Conservation (phyloP, 2,888 invertebrate genomes). For the Cheilosia vulpina region DNA sequence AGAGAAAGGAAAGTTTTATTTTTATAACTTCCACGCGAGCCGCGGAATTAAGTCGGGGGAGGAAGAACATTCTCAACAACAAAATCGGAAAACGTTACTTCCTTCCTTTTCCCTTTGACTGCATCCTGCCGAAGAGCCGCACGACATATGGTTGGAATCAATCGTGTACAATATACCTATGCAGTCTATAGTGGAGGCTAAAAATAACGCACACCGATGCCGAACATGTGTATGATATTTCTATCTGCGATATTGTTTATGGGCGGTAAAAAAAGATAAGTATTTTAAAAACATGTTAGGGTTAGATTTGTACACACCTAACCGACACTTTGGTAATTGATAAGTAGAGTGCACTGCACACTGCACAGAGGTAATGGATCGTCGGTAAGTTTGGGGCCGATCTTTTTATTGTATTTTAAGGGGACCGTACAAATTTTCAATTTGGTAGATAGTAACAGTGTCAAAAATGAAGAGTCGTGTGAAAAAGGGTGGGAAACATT, state of each 20-base stretch:
- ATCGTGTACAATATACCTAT: neutral
- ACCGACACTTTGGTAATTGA: neutral
- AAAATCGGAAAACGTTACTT: conserved; percentile 52
- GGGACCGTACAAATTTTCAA: too few species aligned
- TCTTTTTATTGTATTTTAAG: too few species aligned
- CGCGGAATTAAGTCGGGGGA: conserved; percentile 23
- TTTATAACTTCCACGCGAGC: conserved; percentile 46
- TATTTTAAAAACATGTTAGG: neutral
- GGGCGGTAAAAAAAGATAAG: neutral
- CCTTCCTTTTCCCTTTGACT: conserved; percentile 40
- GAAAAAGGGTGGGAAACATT: too few species aligned
- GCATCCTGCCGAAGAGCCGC: conserved; percentile 20
- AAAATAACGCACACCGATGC: conserved; percentile 31
- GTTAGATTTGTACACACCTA: neutral
- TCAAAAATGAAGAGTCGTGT: too few species aligned
- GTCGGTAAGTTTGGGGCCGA: too few species aligned
- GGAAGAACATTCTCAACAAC: conserved; percentile 1
- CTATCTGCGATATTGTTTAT: neutral
- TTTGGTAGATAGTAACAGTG: too few species aligned
- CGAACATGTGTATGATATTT: neutral
- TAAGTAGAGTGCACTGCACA: neutral
- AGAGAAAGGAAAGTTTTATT: conserved; percentile 23
- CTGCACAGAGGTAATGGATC: neutral
- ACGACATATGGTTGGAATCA: conserved; percentile 38
- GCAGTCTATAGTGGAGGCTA: conserved; percentile 31